These are phyloP conservation scores for Magallana gigas DNA, from an alignment of 1,140 invertebrate species.

Conservation along the genomic window DNA sequence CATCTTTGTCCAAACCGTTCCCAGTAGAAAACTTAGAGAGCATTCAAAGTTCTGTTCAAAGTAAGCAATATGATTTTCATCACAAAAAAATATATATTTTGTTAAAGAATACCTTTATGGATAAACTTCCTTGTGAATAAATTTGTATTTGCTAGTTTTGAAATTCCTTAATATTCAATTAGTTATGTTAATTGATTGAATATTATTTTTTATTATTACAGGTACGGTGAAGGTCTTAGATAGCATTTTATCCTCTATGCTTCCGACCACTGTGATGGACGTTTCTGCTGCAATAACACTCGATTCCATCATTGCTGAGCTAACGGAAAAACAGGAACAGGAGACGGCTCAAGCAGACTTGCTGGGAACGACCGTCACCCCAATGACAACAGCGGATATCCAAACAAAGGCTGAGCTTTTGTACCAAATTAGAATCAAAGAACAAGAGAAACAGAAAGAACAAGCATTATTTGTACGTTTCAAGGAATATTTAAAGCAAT, in stretches of 20 bases:
- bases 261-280: background rate
- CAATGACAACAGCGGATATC: background rate
- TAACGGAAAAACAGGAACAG: background rate
- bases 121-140: too few relatives aligned
- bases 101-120: too few relatives aligned
- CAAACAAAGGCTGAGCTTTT: background rate
- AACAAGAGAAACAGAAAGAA: background rate
- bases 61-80: background rate
- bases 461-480: background rate
- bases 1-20: background rate
- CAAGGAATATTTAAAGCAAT: too few relatives aligned
- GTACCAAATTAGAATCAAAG: background rate
- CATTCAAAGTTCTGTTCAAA: background rate
- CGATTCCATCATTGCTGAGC: conserved; percentile 5
- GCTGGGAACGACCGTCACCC: background rate
- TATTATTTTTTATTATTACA: background rate
- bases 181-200: too few relatives aligned
- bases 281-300: background rate
- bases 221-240: background rate
- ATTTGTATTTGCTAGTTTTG: too few relatives aligned
- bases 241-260: conserved; percentile 13
- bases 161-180: too few relatives aligned
- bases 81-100: too few relatives aligned
- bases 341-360: background rate
- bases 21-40: conserved; percentile 1